Evolutionary conservation across 30 jellyfish, hydroid and myxozoan genomes (phyloP).

Genomic region (Hydractinia echinata): DNA sequence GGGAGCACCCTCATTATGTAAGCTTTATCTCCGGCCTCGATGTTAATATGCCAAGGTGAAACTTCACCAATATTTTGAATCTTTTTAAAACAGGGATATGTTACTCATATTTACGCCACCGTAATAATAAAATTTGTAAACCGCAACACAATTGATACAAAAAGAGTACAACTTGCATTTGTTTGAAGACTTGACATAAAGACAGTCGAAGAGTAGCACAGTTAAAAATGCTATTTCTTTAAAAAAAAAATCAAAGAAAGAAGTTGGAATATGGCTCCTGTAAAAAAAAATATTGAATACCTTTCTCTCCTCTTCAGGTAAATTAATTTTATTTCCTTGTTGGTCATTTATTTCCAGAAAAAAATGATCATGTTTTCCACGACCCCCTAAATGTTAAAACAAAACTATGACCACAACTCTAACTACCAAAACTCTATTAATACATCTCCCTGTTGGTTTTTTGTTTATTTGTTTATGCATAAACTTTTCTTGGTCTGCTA

Average conservation of each 20-base stretch:
- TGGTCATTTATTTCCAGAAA: conserved; percentile 37
- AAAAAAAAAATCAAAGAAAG: neutral
- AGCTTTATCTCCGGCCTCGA: no score
- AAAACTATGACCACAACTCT: neutral
- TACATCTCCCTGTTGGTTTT: no score
- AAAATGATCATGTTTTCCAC: conserved; percentile 36
- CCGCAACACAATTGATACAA: neutral
- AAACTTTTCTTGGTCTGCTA: no score
- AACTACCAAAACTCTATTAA: no score
- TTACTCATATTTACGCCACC: no score
- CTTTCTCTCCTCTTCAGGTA: conserved; percentile 42
- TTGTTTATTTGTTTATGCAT: no score
- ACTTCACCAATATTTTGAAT: no score
- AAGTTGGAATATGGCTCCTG: neutral
- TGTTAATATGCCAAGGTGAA: no score
- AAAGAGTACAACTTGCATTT: neutral
- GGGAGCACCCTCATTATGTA: no score
- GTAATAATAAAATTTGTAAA: neutral
- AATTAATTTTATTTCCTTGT: conserved; percentile 6
- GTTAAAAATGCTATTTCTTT: neutral
- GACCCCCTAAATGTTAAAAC: conserved; percentile 22
- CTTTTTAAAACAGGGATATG: no score
- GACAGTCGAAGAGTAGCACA: no score
- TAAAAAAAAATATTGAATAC: neutral
- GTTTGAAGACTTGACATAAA: no score